Evolutionary conservation across 2,797 vertebrate species (phyloP).

Genomic region (Pangasius macronema): DNA sequence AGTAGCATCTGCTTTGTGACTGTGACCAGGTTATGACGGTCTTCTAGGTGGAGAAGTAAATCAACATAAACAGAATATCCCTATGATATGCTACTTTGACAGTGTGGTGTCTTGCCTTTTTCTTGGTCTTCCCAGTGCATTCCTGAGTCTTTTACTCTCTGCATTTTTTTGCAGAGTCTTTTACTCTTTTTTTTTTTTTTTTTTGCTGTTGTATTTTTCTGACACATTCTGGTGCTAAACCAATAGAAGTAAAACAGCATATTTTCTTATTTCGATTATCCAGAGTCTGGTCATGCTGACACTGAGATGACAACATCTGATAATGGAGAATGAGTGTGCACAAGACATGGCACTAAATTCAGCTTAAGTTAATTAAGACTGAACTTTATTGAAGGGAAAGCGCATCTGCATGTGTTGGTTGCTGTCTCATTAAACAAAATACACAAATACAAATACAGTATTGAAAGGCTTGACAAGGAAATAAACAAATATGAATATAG

Average conservation of each 20-base stretch:
- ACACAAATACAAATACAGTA: background rate
- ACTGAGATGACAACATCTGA: background rate
- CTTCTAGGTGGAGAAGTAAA: background rate
- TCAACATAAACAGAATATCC: background rate
- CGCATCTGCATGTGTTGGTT: background rate
- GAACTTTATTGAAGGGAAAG: background rate
- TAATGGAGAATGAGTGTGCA: background rate
- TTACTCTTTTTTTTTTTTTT: background rate
- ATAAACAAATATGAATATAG: background rate
- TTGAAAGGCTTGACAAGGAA: background rate
- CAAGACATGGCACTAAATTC: background rate
- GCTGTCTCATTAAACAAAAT: conserved; percentile 2
- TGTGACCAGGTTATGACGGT: too few species aligned
- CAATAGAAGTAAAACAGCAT: too few species aligned
- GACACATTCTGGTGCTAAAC: background rate
- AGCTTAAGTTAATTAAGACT: background rate
- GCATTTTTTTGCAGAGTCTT: background rate
- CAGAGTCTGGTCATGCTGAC: background rate
- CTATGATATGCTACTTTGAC: background rate
- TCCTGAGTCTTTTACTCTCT: background rate
- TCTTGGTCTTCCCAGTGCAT: background rate
- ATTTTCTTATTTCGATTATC: background rate
- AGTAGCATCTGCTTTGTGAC: too few species aligned
- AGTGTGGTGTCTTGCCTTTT: background rate
- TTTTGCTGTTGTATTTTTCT: background rate